phyloP scores from a whole-genome alignment of 2,888 invertebrate species.

The Sinelater perroti region DNA sequence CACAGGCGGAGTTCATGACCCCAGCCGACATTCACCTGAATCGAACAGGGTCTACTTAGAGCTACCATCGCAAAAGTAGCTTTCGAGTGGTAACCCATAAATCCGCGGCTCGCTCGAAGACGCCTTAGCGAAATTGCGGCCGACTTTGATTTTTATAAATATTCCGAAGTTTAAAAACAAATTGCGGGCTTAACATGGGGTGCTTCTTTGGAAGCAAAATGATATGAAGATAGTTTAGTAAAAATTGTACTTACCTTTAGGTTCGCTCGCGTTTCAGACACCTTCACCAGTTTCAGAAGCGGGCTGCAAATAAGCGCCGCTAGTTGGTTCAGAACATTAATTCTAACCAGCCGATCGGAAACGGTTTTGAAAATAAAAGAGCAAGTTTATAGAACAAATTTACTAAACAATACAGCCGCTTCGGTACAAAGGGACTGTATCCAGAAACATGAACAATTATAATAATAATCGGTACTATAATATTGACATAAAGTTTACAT shows the following conservation, averaged over 20 bases:
- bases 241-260: too few relatives aligned
- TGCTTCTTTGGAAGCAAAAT: too few relatives aligned
- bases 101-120: too few relatives aligned
- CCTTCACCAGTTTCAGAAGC: too few relatives aligned
- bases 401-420: constrained; percentile 61
- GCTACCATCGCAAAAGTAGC: constrained; percentile 9
- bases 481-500: constrained; percentile 59
- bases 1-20: constrained; percentile 52
- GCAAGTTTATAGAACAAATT: constrained; percentile 57
- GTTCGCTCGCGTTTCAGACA: too few relatives aligned
- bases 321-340: background rate
- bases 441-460: constrained; percentile 59
- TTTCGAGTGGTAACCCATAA: too few relatives aligned
- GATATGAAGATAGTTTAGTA: too few relatives aligned
- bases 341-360: background rate
- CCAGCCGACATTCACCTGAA: constrained; percentile 51
- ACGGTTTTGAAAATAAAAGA: constrained; percentile 31
- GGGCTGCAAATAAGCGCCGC: too few relatives aligned
- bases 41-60: constrained; percentile 37
- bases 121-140: too few relatives aligned
- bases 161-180: too few relatives aligned
- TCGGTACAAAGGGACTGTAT: constrained; percentile 57
- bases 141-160: too few relatives aligned
- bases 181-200: too few relatives aligned
- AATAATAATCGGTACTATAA: constrained; percentile 49